These are phyloP conservation scores for Hippopotamyrus pictus DNA, from an alignment of 2,797 vertebrate genomes.

Conservation along the genomic window DNA sequence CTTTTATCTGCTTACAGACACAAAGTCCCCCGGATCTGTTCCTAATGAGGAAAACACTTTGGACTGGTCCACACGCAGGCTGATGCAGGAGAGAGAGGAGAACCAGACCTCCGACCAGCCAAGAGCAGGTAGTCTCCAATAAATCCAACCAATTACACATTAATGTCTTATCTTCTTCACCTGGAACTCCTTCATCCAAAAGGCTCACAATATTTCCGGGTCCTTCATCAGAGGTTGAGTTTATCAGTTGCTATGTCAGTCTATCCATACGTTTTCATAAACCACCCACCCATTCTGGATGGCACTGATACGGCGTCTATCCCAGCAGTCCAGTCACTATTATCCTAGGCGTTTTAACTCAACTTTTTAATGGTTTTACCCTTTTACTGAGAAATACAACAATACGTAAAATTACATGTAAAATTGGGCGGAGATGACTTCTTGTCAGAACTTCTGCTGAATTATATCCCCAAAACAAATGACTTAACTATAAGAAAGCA, in stretches of 20 bases:
- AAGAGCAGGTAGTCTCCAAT: constrained; percentile 57
- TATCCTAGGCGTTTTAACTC: not conserved
- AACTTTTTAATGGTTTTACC: not conserved
- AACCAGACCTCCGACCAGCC: constrained; percentile 59
- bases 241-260: not conserved
- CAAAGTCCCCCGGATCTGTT: constrained; percentile 40
- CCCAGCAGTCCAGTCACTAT: not conserved
- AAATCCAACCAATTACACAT: not conserved
- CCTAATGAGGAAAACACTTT: constrained; percentile 33
- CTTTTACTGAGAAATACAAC: not conserved
- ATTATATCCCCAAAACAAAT: not conserved
- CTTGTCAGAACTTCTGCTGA: not conserved
- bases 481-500: not conserved
- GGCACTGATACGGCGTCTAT: not conserved
- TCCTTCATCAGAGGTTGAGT: not conserved
- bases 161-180: not conserved
- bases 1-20: constrained; percentile 43
- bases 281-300: not conserved
- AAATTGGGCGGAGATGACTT: not conserved
- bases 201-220: not conserved
- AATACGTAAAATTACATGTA: not conserved
- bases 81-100: constrained; percentile 58
- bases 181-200: not conserved
- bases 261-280: not conserved
- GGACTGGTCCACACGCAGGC: constrained; percentile 52